Conservation (phyloP, 1,140 invertebrate species). For the Dendrolimus kikuchii region DNA sequence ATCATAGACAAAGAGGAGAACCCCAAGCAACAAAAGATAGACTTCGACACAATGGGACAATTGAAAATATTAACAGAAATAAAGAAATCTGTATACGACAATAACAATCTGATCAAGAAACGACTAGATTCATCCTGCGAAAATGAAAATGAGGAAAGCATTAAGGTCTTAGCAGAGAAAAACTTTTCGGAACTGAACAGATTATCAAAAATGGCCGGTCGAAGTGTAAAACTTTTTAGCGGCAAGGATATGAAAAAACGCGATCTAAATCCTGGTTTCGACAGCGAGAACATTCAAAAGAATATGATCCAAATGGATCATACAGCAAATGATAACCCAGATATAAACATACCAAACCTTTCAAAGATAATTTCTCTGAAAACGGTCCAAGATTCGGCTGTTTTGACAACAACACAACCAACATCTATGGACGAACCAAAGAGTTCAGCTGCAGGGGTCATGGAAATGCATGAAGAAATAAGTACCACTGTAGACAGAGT, state of each 20-base stretch:
- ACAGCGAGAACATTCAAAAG: constrained; percentile 56
- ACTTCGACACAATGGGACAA: constrained; percentile 46
- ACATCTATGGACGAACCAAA: constrained; percentile 65
- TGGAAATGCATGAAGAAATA: constrained; percentile 15
- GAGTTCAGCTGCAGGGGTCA: constrained; percentile 43
- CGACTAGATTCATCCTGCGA: constrained; percentile 35
- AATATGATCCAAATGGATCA: constrained; percentile 15
- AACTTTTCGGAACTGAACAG: constrained; percentile 62
- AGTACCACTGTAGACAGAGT: constrained; percentile 15
- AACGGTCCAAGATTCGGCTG: constrained; percentile 26
- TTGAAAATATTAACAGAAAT: constrained; percentile 58
- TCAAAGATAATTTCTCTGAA: constrained; percentile 63
- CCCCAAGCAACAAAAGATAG: constrained; percentile 22
- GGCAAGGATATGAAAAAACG: constrained; percentile 46
- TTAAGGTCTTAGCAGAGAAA: constrained; percentile 56
- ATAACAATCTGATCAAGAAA: constrained; percentile 64
- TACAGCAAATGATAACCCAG: constrained; percentile 27
- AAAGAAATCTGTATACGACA: constrained; percentile 64
- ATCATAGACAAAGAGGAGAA: constrained; percentile 8
- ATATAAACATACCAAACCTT: constrained; percentile 64
- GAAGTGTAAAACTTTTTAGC: constrained; percentile 59
- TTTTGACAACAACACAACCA: constrained; percentile 33
- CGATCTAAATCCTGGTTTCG: constrained; percentile 50
- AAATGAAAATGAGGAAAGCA: constrained; percentile 38
- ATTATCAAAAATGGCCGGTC: constrained; percentile 64